Evolutionary conservation across 2,113 vertebrate species (phyloP), one percentile per base, ranked within the genome.

Genomic region (Clarias magur): DNA sequence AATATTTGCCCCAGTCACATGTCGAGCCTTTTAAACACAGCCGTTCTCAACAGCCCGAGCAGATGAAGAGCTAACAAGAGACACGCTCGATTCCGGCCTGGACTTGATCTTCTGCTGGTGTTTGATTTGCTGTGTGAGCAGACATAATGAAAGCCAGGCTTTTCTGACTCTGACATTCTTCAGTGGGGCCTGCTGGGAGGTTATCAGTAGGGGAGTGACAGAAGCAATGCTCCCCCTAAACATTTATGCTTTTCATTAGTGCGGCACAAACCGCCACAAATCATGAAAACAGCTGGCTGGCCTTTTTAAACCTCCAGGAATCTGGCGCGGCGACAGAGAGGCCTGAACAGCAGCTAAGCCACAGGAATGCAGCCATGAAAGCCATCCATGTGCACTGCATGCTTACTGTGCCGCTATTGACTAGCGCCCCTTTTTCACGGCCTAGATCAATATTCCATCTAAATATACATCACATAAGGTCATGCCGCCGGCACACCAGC

Each of bases 191-290:
- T 81, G 82, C 16, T 63, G 65, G 72, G 53, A 73, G 60, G 67
- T 81, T 83, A 76, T 83, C 83, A 82, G 82, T 63, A 70, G 38
- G 70, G 30, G 76, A 73, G 67, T 17, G 78, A 85, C 80, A 85
- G 48, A 65, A 57, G 57, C 23, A 62, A 68, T 10, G 60, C 21
- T 38, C 81, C 78, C 72, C 79, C 84, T 72, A 85, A 67, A 67
- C 84, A 67, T 89, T 86, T 65, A 75, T 48, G 76, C 82, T 86
- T 87, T 88, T 91, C 87, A 87, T 91, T 73, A 88, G 27, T 79
- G 54, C 80, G 75, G 62, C 42, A 76, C 30, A 88, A 85, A 84
- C 56, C 19, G 21, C 34, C 42, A 57, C 68, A 81, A 73, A 85
- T 65, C 68, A 84, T 42, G 68, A 42, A 72, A 84, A 79, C 87